phyloP scores from a whole-genome alignment of 2,888 invertebrate genomes.

The Agrotis puta region DNA sequence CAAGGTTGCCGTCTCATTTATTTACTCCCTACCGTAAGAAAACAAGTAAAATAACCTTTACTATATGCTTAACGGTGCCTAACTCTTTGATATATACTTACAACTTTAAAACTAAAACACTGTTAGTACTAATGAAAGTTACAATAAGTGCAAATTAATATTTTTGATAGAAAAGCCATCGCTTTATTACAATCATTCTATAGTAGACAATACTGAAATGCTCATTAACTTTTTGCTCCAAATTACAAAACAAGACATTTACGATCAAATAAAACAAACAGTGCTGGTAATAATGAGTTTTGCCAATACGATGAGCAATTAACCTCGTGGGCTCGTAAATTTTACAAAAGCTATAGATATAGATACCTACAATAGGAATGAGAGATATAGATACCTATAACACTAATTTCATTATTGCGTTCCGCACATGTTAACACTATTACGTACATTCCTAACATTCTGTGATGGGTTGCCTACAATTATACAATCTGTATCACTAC shows the following conservation, averaged over 20 bases:
- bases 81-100: background rate
- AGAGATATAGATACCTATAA: constrained; percentile 7
- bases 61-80: background rate
- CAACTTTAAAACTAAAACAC: background rate
- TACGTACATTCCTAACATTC: background rate
- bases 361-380: constrained; percentile 1
- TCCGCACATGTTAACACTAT: constrained; percentile 3
- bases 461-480: background rate
- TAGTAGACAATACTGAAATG: constrained; percentile 16
- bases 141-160: background rate
- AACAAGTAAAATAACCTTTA: constrained; percentile 21
- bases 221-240: constrained; percentile 29
- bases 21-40: constrained; percentile 9
- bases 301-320: constrained; percentile 58
- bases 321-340: constrained; percentile 59
- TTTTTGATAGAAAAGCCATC: background rate
- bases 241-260: constrained; percentile 33
- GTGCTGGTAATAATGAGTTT: constrained; percentile 48
- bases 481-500: background rate
- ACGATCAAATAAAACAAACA: constrained; percentile 51
- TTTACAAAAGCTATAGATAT: constrained; percentile 38
- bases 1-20: constrained; percentile 24
- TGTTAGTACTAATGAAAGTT: background rate
- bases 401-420: constrained; percentile 16
- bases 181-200: constrained; percentile 15